Conservation (phyloP, 2,888 invertebrate species). For the Eurois occulta region DNA sequence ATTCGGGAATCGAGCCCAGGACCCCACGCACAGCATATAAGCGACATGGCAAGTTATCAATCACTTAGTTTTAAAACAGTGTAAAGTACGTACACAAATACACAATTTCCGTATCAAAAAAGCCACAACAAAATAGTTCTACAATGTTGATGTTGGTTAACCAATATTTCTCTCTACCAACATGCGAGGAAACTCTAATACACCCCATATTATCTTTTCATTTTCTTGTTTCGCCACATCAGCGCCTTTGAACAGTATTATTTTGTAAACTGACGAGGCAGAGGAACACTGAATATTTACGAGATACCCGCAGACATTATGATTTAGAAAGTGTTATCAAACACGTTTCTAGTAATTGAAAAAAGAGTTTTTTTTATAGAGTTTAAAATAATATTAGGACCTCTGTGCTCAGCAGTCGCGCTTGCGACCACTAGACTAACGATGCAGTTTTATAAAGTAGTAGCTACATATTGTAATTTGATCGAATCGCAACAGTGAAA, state of each 20-base stretch:
- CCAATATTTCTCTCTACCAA: slow-evolving; percentile 11
- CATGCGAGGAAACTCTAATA: slow-evolving; percentile 36
- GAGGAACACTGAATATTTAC: slow-evolving; percentile 48
- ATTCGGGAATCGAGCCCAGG: neutral
- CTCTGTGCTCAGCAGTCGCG: too few relatives aligned
- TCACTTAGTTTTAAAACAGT: neutral
- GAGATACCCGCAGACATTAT: slow-evolving; percentile 20
- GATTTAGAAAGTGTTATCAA: neutral
- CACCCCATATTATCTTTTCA: slow-evolving; percentile 56
- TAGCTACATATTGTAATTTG: neutral
- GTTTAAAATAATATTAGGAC: neutral
- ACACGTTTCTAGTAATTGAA: neutral
- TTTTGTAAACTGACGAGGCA: slow-evolving; percentile 13
- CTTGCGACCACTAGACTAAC: too few relatives aligned
- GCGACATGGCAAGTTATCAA: neutral
- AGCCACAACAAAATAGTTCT: neutral
- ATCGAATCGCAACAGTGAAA: slow-evolving; percentile 49
- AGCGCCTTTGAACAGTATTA: slow-evolving; percentile 40
- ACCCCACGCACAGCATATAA: neutral
- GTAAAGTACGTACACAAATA: neutral
- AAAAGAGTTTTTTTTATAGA: neutral
- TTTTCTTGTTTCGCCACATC: slow-evolving; percentile 51
- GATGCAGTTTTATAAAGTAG: neutral
- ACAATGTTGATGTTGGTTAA: slow-evolving; percentile 15
- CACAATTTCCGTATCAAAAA: slow-evolving; percentile 1